Base-by-base conservation (phyloP, 2,888 invertebrate species). In the Nebria salina region DNA sequence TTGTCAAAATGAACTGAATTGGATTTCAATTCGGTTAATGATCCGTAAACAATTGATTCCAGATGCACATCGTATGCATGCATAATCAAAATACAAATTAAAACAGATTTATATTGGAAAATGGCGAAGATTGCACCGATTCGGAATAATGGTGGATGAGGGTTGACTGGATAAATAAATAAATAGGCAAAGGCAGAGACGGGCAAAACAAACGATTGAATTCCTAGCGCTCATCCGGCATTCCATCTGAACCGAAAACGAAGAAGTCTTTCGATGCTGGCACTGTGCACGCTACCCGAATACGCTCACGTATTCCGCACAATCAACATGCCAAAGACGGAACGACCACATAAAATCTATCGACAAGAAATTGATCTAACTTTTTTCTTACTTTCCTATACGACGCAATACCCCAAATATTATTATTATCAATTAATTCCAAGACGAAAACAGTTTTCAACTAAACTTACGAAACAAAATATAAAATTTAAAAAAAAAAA, bases 311-410 rank as follows among this genome's bases (percentile, higher is more conserved):
- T 79, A 79, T 74, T 79, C 79, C 65, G 74, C 74, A 75, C 79
- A 79, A 79, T 79, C 79, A 79, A 79, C 79, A 79, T 79, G 79
- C 79, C 79, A 79, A 74, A 79, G 79, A 79, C 79, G 79, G 73
- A 79, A 79, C 79, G 79, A 79, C 79, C 79, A 74, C 79, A 79
- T 79, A 79, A 79, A 79, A 79, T 79, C 79, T 79, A 79, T 79
- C 73, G 79, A 79, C 79, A 79, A 79, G 79, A 79, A 79, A 79
- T 79, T 73, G 79, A 79, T 79, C 79, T 34, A 79, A 72, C 72
- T 13, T 54, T 11, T 11, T 43, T 9, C 43, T 43, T 54, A 11
- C 13, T 54, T 8, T 54, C 13, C 8, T 54, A 34, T 34, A 34
- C 34, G 34, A 20, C 20, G 20, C 20, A 20, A 20, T 20, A 20